Evolutionary conservation across 1,140 invertebrate species (phyloP).

Genomic region (Tribolium madens): DNA sequence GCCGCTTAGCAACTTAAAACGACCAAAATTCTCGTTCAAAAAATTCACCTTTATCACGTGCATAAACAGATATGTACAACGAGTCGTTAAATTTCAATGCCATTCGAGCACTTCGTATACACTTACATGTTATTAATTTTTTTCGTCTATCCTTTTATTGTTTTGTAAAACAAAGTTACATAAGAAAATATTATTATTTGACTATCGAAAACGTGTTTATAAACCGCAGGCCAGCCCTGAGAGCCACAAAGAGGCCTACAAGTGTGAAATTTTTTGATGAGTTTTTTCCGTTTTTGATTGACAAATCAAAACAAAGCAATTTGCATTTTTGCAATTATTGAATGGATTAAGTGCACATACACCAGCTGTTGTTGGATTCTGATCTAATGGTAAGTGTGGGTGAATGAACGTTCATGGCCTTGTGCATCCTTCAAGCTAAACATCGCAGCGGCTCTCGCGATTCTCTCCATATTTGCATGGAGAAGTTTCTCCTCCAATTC

Average conservation of each 20-base stretch:
- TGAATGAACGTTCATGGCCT: conserved; percentile 59
- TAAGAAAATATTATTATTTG: conserved; percentile 30
- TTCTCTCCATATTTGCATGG: background rate
- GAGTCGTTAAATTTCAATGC: conserved; percentile 16
- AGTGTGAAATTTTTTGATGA: background rate
- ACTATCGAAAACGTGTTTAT: background rate
- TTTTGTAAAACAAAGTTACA: conserved; percentile 4
- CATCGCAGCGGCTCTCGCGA: conserved; percentile 6
- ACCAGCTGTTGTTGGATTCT: conserved; percentile 17
- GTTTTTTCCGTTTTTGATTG: background rate
- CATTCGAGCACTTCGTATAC: background rate
- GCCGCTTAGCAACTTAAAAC: background rate
- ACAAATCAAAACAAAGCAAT: background rate
- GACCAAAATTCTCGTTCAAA: background rate
- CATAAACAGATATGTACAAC: background rate
- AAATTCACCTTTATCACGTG: background rate
- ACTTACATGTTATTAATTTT: conserved; percentile 22
- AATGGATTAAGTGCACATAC: background rate
- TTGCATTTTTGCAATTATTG: background rate
- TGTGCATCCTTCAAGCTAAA: conserved; percentile 53
- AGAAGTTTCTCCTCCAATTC: background rate
- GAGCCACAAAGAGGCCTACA: background rate
- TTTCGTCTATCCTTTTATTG: background rate
- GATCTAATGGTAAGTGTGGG: conserved; percentile 45
- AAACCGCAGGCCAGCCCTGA: conserved; percentile 13